Percentiles rank a stretch among this genome's conserved stretches.
phyloP scores from a whole-genome alignment of 2,888 invertebrate species.

The Liposcelis brunnea region DNA sequence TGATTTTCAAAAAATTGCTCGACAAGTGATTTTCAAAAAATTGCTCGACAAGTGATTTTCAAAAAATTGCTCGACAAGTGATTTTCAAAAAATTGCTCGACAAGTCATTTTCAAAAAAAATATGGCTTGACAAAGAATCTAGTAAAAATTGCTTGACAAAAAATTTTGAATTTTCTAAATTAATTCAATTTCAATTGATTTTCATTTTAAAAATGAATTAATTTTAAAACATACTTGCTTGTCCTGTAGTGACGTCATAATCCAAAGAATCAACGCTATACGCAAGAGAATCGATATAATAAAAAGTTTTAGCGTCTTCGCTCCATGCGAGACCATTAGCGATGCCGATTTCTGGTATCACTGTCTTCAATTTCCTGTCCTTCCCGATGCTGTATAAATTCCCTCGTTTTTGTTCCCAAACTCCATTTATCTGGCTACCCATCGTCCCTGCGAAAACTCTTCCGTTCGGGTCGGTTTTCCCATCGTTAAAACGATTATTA shows the following conservation, averaged over 20 bases:
- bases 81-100: too few species aligned
- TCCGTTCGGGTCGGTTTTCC: conserved; percentile 56
- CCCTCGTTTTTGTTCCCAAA: conserved; percentile 1
- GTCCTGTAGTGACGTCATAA: conserved; percentile 46
- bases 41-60: too few species aligned
- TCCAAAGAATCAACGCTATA: conserved; percentile 36
- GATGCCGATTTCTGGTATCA: conserved; percentile 33
- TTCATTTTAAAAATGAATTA: too few species aligned
- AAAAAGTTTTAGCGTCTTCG: conserved; percentile 12
- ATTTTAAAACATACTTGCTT: conserved; percentile 39
- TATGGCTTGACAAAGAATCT: too few species aligned
- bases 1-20: too few species aligned
- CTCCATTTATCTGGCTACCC: conserved; percentile 31
- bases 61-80: too few species aligned
- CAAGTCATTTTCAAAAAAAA: too few species aligned
- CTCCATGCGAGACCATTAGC: conserved; percentile 66
- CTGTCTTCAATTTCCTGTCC: conserved; percentile 17
- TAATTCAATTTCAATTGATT: too few species aligned
- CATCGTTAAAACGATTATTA: conserved; percentile 53
- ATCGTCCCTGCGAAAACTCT: conserved; percentile 36
- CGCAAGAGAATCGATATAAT: conserved; percentile 14
- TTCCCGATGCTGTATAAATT: conserved; percentile 7
- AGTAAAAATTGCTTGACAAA: too few species aligned
- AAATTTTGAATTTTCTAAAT: too few species aligned
- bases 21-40: too few species aligned